phyloP scores from a whole-genome alignment of 2,113 vertebrate species.

The Bambusicola thoracicus region DNA sequence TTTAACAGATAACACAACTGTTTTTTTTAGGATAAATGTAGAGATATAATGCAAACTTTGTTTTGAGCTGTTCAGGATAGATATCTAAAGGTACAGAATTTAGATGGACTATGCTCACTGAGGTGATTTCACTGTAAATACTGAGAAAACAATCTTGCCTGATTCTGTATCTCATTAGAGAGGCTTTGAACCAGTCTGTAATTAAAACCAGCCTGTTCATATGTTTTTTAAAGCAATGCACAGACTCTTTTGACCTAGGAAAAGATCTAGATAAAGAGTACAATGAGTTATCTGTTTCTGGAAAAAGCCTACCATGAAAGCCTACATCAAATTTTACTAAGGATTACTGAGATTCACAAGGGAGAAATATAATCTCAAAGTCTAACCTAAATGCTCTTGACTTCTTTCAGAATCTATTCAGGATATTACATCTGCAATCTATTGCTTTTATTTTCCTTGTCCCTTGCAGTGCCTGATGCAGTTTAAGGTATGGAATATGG shows the following conservation, averaged over 20 bases:
- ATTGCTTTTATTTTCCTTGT: not conserved
- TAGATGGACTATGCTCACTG: not conserved
- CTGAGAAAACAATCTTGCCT: not conserved
- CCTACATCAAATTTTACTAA: not conserved
- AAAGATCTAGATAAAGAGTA: not conserved
- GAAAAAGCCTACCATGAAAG: not conserved
- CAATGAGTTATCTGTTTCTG: not conserved
- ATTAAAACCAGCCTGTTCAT: not conserved
- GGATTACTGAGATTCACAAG: not conserved
- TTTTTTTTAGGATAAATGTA: not conserved
- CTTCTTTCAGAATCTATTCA: not conserved
- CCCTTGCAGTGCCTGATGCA: not conserved
- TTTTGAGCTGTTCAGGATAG: not conserved
- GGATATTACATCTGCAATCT: not conserved
- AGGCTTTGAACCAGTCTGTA: not conserved
- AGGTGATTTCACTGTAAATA: not conserved
- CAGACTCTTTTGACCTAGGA: not conserved
- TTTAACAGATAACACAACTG: not conserved
- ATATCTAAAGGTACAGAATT: not conserved
- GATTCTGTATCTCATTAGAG: not conserved
- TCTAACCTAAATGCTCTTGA: not conserved
- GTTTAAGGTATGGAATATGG: not conserved
- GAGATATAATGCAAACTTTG: not conserved
- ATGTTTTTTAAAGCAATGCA: not conserved
- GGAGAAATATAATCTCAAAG: not conserved